A percentile compares a stretch with the other conserved stretches of the same genome.
These are phyloP conservation scores for Gadopsis marmoratus DNA, from an alignment of 2,797 vertebrate genomes.

Conservation along the genomic window DNA sequence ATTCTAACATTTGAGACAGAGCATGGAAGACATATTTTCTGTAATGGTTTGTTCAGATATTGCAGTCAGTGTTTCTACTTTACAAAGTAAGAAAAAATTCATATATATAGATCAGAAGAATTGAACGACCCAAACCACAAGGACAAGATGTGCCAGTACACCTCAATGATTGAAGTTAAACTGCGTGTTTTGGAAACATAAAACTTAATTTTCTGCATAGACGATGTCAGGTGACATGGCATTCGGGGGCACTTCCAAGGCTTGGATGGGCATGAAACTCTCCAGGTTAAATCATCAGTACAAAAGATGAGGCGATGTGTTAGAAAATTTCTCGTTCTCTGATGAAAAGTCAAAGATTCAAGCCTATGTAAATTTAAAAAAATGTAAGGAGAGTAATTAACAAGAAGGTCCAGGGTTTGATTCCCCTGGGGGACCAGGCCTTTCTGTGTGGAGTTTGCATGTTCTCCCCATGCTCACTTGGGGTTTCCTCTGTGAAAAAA, in stretches of 20 bases:
- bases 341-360: not conserved
- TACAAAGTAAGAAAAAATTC: not conserved
- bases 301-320: not conserved
- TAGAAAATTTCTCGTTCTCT: not conserved
- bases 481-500: no score
- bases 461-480: no score
- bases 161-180: not conserved
- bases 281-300: not conserved
- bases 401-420: no score
- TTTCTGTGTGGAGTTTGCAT: no score
- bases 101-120: not conserved
- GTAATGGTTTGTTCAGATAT: not conserved
- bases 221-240: no score
- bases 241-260: not conserved
- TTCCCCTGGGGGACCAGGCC: no score
- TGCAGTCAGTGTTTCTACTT: not conserved
- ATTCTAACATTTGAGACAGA: not conserved
- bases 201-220: no score
- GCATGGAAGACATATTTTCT: not conserved
- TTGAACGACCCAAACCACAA: not conserved
- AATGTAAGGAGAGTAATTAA: not conserved
- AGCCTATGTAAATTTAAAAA: not conserved
- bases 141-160: not conserved
- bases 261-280: not conserved
- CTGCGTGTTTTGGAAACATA: not conserved